These are phyloP conservation scores for Macrophya annulata DNA, from an alignment of 2,888 invertebrate species.

Conservation along the genomic window DNA sequence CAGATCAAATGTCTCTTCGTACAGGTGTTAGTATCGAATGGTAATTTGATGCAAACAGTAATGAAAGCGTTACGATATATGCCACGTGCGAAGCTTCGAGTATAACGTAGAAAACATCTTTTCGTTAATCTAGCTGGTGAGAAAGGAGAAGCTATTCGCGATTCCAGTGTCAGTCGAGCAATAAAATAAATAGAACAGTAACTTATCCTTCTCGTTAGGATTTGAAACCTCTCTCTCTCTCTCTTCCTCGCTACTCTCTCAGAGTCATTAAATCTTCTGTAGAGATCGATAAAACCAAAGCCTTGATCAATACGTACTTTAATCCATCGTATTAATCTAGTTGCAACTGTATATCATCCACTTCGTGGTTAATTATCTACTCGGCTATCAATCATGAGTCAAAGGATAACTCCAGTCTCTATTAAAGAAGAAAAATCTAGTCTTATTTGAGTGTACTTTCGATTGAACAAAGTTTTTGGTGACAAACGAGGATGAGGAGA, in stretches of 20 bases:
- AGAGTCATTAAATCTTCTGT: slow-evolving; percentile 11
- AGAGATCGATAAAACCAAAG: not conserved
- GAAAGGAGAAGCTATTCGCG: slow-evolving; percentile 1
- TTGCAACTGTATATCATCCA: not conserved
- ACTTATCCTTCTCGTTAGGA: not conserved
- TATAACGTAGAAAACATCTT: slow-evolving; percentile 11
- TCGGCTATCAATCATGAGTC: not conserved
- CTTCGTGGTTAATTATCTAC: not conserved
- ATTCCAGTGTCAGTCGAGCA: slow-evolving; percentile 25
- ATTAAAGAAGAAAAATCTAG: not conserved
- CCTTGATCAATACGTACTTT: slow-evolving; percentile 22
- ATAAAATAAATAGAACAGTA: slow-evolving; percentile 2
- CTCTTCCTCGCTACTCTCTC: not conserved
- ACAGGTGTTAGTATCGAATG: slow-evolving; percentile 28
- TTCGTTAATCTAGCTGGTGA: not conserved
- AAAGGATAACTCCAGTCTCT: not conserved
- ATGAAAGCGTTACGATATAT: slow-evolving; percentile 5
- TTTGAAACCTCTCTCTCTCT: not conserved
- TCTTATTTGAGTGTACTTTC: slow-evolving; percentile 2
- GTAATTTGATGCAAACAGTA: slow-evolving; percentile 18
- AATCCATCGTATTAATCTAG: not conserved
- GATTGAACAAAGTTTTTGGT: not conserved
- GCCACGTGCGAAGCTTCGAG: not conserved
- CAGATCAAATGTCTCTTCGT: slow-evolving; percentile 27
- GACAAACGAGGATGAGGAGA: not conserved